Conservation (phyloP, 2,113 vertebrate genomes). For the Microcebus griseorufus region DNA sequence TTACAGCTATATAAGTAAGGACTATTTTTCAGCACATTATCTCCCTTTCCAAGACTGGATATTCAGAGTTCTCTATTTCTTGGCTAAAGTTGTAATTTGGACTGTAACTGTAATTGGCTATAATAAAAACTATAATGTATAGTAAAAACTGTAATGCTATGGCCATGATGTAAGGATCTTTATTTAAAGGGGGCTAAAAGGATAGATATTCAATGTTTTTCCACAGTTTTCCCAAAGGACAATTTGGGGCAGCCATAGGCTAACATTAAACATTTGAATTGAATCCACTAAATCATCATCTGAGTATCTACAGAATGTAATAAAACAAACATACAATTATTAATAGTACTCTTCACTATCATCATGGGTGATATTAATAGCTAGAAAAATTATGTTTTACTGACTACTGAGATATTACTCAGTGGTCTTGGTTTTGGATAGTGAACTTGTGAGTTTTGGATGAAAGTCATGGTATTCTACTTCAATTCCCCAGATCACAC, state of each 20-base stretch:
- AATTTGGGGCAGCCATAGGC: background rate
- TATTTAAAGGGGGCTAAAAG: background rate
- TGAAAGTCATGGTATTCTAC: conserved; percentile 55
- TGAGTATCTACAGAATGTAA: conserved; percentile 14
- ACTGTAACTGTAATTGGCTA: conserved; percentile 42
- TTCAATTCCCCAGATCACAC: conserved; percentile 59
- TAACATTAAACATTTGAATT: conserved; percentile 22
- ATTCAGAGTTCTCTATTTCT: background rate
- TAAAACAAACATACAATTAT: conserved; percentile 10
- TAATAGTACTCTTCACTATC: background rate
- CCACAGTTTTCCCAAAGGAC: conserved; percentile 12
- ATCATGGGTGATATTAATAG: background rate
- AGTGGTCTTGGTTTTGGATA: background rate
- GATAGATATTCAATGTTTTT: background rate
- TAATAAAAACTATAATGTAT: background rate
- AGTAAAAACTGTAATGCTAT: background rate
- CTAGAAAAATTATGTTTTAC: background rate
- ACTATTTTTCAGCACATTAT: conserved; percentile 1
- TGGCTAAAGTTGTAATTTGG: background rate
- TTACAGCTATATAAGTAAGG: background rate
- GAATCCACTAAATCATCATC: background rate
- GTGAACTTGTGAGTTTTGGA: conserved; percentile 19
- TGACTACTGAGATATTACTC: background rate
- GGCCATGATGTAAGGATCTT: background rate
- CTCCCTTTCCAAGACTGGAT: background rate